Percentiles rank a stretch among this genome's conserved stretches.
These are phyloP conservation scores for Cremastobaeus sp. DNA, from an alignment of 2,888 invertebrate species.

Conservation along the genomic window DNA sequence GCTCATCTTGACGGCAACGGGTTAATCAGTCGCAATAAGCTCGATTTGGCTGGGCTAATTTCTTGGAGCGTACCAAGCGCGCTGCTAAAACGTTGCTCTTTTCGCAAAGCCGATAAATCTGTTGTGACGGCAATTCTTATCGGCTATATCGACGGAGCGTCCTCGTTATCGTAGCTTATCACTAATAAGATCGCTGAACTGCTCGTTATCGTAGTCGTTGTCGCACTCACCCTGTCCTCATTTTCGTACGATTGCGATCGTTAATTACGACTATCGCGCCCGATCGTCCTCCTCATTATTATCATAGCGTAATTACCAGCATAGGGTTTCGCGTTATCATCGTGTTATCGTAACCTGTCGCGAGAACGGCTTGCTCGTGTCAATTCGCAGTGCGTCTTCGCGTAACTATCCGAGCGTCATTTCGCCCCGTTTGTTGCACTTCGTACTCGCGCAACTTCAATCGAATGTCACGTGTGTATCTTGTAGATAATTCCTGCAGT, in stretches of 20 bases:
- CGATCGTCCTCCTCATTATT: constrained; percentile 72
- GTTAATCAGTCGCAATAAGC: constrained; percentile 45
- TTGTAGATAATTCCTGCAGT: constrained; percentile 56
- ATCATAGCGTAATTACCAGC: constrained; percentile 76
- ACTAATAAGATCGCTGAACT: constrained; percentile 76
- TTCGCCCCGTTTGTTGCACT: constrained; percentile 33
- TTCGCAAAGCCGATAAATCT: constrained; percentile 41
- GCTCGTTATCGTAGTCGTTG: constrained; percentile 75
- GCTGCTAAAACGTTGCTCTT: constrained; percentile 39
- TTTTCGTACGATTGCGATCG: constrained; percentile 76
- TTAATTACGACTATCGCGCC: constrained; percentile 76
- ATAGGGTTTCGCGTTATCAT: constrained; percentile 74
- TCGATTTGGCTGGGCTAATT: too few relatives aligned
- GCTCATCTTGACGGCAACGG: constrained; percentile 21
- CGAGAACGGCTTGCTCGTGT: constrained; percentile 49
- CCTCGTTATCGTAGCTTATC: constrained; percentile 75
- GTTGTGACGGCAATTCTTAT: constrained; percentile 63
- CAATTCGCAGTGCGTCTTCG: constrained; percentile 41
- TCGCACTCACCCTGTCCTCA: constrained; percentile 71
- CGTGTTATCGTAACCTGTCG: constrained; percentile 70
- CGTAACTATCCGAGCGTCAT: constrained; percentile 47
- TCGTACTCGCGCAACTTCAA: constrained; percentile 41
- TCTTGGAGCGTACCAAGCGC: too few relatives aligned
- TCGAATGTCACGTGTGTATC: constrained; percentile 55
- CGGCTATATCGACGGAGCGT: constrained; percentile 63